Percentiles rank a stretch among this genome's conserved stretches.
phyloP scores from a whole-genome alignment of 2,797 vertebrate species.

The Nannoperca australis region DNA sequence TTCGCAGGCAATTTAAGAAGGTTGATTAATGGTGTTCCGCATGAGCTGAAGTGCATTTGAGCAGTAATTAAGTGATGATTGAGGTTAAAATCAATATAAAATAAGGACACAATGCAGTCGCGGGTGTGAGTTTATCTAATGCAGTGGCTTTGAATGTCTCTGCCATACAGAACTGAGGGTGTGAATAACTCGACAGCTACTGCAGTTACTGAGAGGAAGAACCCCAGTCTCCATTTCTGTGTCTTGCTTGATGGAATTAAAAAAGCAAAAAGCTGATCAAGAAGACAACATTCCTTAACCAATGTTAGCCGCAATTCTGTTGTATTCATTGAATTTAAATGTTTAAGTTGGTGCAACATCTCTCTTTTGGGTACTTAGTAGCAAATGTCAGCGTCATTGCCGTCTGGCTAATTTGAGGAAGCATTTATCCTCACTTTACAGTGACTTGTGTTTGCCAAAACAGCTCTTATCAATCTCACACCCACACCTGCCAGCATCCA shows the following conservation, averaged over 20 bases:
- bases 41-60: conserved; percentile 20
- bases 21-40: conserved; percentile 35
- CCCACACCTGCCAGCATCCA: not conserved
- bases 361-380: not conserved
- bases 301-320: not conserved
- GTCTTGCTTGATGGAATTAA: not conserved
- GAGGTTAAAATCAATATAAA: conserved; percentile 38
- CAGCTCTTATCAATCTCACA: not conserved
- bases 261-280: not conserved
- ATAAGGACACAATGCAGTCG: conserved; percentile 29
- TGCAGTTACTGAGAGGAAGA: not conserved
- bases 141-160: not conserved
- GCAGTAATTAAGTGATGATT: conserved; percentile 38
- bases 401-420: conserved; percentile 1
- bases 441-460: not conserved
- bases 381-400: not conserved
- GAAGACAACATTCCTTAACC: not conserved
- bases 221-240: not conserved
- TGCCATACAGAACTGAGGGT: conserved; percentile 10
- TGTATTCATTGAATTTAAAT: not conserved
- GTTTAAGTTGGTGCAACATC: not conserved
- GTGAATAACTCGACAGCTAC: not conserved
- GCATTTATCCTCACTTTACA: not conserved
- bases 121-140: conserved; percentile 39
- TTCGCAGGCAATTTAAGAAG: conserved; percentile 23